Percentiles rank a stretch among this genome's conserved stretches.
phyloP scores from a whole-genome alignment of 2,888 invertebrate species.

The Amphiduros pacificus region DNA sequence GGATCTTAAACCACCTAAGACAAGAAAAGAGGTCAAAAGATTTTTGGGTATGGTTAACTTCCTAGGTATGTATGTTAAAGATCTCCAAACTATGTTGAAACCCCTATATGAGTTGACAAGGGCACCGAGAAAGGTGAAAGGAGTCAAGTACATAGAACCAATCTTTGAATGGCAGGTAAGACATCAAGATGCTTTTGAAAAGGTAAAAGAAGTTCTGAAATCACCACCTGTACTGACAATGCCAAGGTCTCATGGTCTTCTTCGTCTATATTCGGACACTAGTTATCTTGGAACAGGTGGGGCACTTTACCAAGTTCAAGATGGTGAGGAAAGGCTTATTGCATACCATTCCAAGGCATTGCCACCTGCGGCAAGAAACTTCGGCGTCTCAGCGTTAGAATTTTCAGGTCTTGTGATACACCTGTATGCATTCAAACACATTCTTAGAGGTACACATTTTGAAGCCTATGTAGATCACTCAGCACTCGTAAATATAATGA shows the following conservation, averaged over 20 bases:
- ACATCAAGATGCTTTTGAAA: background rate
- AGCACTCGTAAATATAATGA: background rate
- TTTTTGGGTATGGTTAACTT: background rate
- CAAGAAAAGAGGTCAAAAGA: background rate
- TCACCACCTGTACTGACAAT: background rate
- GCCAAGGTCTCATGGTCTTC: background rate
- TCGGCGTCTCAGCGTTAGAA: background rate
- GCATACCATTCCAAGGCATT: background rate
- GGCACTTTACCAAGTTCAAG: background rate
- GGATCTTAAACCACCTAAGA: background rate
- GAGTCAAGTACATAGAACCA: too few species aligned
- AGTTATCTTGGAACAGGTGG: background rate
- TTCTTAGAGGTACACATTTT: background rate
- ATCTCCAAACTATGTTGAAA: background rate
- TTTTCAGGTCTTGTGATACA: background rate
- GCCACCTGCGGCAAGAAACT: background rate
- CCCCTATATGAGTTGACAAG: too few species aligned
- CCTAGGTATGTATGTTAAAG: background rate
- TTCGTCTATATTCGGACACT: background rate
- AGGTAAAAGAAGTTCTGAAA: background rate
- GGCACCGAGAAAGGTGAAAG: too few species aligned
- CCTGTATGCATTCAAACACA: background rate
- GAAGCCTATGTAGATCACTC: background rate
- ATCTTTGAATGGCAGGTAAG: background rate
- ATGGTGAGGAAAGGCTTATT: background rate